These are phyloP conservation scores for Montipora foliosa DNA, from an alignment of 64 coral and sea anemone species.

Conservation along the genomic window DNA sequence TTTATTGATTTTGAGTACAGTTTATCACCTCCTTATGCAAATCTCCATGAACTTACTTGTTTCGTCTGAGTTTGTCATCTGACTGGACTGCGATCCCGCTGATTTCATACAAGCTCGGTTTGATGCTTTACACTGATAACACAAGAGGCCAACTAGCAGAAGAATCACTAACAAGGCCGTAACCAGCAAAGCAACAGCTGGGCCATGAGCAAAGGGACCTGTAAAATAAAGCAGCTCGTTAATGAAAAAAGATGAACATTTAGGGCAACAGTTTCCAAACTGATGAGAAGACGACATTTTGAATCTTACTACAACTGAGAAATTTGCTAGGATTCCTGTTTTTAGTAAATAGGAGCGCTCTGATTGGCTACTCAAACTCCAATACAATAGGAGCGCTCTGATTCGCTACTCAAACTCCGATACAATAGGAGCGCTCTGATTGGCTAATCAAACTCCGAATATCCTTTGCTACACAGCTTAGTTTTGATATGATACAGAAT, in stretches of 20 bases:
- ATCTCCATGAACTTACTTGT: background rate
- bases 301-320: no score
- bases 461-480: no score
- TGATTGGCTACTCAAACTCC: no score
- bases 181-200: background rate
- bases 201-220: background rate
- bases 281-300: background rate
- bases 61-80: background rate
- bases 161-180: background rate
- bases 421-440: no score
- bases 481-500: no score
- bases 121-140: background rate
- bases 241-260: background rate
- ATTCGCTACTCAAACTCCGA: no score
- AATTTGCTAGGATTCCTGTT: no score
- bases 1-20: no score
- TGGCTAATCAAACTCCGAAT: no score
- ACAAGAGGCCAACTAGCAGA: background rate
- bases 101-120: background rate
- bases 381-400: no score
- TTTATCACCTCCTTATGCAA: background rate
- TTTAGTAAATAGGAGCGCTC: no score
- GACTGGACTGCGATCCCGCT: background rate
- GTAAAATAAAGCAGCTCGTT: background rate
- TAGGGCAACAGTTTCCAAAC: background rate